Percentiles rank a stretch among this genome's conserved stretches.
phyloP scores from a whole-genome alignment of 2,797 vertebrate genomes.

The Neosilurus hyrtlii region DNA sequence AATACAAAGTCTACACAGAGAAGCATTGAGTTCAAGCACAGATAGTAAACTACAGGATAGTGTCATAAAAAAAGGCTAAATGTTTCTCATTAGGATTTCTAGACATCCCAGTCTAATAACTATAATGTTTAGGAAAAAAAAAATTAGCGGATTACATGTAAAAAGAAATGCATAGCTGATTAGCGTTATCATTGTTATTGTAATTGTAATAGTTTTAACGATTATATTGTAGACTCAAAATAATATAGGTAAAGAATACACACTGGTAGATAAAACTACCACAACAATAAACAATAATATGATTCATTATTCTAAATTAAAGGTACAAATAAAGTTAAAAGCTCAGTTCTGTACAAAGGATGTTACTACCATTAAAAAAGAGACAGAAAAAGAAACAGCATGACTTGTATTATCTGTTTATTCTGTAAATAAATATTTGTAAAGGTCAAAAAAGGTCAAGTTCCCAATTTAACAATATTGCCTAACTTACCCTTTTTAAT shows the following conservation, averaged over 20 bases:
- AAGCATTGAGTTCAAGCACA: conserved; percentile 23
- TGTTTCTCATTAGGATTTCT: not conserved
- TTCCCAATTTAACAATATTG: not conserved
- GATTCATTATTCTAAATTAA: not conserved
- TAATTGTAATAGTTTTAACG: not conserved
- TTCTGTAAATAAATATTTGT: not conserved
- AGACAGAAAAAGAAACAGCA: conserved; percentile 28
- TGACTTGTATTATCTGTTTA: conserved; percentile 53
- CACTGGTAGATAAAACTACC: not conserved
- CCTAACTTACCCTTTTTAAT: too few species aligned
- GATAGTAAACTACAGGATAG: conserved; percentile 2
- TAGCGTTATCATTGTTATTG: not conserved
- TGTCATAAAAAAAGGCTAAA: not conserved
- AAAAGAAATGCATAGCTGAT: not conserved
- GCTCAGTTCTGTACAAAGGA: conserved; percentile 26
- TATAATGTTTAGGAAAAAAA: not conserved
- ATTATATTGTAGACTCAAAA: too few species aligned
- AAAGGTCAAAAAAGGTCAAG: not conserved
- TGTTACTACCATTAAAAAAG: not conserved
- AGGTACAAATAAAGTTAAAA: conserved; percentile 49
- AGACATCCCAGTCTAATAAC: not conserved
- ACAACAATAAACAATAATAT: not conserved
- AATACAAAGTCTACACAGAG: conserved; percentile 45
- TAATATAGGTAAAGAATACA: not conserved
- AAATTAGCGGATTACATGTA: not conserved